Evolutionary conservation across 2,797 vertebrate genomes (phyloP), one percentile per base, ranked within the genome.

Genomic region (Sphenopsis melanotis): DNA sequence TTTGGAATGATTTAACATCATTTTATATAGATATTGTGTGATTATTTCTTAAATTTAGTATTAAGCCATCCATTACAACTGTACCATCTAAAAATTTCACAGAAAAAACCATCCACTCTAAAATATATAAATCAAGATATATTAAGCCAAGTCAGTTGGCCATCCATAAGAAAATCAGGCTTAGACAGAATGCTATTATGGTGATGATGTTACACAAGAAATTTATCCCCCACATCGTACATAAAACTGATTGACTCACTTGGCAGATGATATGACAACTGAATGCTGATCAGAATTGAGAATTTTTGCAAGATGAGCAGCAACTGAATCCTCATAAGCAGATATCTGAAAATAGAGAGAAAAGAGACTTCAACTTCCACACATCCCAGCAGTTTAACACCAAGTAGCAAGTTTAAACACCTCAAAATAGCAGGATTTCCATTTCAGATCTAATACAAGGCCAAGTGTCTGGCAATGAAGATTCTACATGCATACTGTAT

Each of bases 221-320:
- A 56, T 76, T 88, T 83, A 75, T 77, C 24, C 21, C 68, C 50
- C 47, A 74, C 41, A 22, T 59, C 7, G 11, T 69, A 39, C 18
- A 27, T 70, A 44, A 94, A 41, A 90, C 12, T 16, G 18, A 74
- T 80, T 29, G 26, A 98, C 99, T 98, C 95, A 99, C 99, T 99
- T 99, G 97, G 99, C 98, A 75, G 99, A 99, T 53, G 99, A 99
- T 98, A 99, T 98, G 96, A 99, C 98, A 96, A 99, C 99, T 3
- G 99, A 98, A 94, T 99, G 98, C 96, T 99, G 99, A 97, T 99
- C 99, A 21, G 99, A 99, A 98, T 99, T 99, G 77, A 99, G 98
- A 97, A 99, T 99, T 98, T 99, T 99, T 80, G 99, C 98, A 96
- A 99, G 99, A 97, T 99, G 99, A 97, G 98, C 97, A 90, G 99